Evolutionary conservation across 2,888 invertebrate species (phyloP).

Genomic region (Plebejus anna): DNA sequence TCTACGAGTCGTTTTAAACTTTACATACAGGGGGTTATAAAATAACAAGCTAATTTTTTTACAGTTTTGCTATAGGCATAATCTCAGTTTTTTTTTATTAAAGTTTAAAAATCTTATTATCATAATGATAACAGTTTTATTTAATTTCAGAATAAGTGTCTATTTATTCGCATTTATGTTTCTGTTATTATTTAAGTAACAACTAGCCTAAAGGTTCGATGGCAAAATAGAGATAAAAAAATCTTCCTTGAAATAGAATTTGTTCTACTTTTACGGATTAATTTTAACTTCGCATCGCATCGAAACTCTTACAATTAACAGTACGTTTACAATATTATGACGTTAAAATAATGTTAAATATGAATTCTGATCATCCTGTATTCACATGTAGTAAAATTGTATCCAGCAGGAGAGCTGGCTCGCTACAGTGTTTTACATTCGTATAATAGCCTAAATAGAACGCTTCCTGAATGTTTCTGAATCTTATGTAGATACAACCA

Average conservation of each 20-base stretch:
- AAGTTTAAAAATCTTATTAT: too few relatives aligned
- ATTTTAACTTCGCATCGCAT: too few relatives aligned
- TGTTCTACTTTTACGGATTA: too few relatives aligned
- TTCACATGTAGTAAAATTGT: slow-evolving; percentile 20
- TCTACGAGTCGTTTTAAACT: slow-evolving; percentile 20
- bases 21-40: slow-evolving; percentile 3
- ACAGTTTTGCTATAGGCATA: not conserved
- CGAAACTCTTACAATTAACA: too few relatives aligned
- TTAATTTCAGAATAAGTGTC: too few relatives aligned
- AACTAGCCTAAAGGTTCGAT: too few relatives aligned
- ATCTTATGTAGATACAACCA: slow-evolving; percentile 26
- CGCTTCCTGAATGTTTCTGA: slow-evolving; percentile 25
- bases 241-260: too few relatives aligned
- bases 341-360: not conserved
- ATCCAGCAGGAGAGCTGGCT: slow-evolving; percentile 22
- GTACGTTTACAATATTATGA: too few relatives aligned
- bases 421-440: slow-evolving; percentile 27
- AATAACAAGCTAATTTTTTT: not conserved
- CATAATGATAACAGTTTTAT: too few relatives aligned
- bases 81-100: not conserved
- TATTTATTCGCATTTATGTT: too few relatives aligned
- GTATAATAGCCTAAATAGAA: slow-evolving; percentile 23
- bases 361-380: not conserved
- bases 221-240: too few relatives aligned
- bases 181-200: too few relatives aligned